Evolutionary conservation across 2,888 invertebrate species (phyloP).

Genomic region (Archips xylosteana): DNA sequence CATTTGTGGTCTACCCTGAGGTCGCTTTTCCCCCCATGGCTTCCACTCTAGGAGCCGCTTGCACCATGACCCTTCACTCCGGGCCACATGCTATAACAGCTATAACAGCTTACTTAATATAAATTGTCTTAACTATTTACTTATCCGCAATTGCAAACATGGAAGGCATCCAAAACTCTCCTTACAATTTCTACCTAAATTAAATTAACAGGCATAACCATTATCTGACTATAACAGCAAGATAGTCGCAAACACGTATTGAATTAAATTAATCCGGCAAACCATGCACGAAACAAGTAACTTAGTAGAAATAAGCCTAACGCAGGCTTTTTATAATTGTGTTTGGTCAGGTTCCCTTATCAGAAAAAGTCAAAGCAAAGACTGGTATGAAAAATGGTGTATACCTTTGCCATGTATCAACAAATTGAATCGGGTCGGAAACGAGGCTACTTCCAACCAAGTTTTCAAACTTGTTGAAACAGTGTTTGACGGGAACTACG

Average conservation of each 20-base stretch:
- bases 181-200: background rate
- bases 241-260: conserved; percentile 13
- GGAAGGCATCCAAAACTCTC: background rate
- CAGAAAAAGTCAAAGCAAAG: conserved; percentile 15
- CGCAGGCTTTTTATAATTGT: conserved; percentile 14
- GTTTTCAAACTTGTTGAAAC: conserved; percentile 19
- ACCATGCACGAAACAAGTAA: conserved; percentile 9
- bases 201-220: background rate
- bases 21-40: too few relatives aligned
- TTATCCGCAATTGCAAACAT: background rate
- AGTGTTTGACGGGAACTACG: conserved; percentile 26
- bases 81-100: background rate
- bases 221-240: conserved; percentile 1
- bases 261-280: conserved; percentile 1
- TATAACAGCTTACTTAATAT: background rate
- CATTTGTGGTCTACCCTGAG: too few relatives aligned
- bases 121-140: background rate
- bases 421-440: conserved; percentile 20
- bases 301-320: background rate
- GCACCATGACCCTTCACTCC: too few relatives aligned
- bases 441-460: conserved; percentile 10
- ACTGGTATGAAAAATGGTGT: conserved; percentile 28
- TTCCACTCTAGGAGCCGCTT: too few relatives aligned
- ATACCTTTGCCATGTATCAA: conserved; percentile 24
- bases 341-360: conserved; percentile 20